A percentile compares a stretch with the other conserved stretches of the same genome.
Evolutionary conservation across 2,797 vertebrate species (phyloP).

Genomic region (Carcharodon carcharias): DNA sequence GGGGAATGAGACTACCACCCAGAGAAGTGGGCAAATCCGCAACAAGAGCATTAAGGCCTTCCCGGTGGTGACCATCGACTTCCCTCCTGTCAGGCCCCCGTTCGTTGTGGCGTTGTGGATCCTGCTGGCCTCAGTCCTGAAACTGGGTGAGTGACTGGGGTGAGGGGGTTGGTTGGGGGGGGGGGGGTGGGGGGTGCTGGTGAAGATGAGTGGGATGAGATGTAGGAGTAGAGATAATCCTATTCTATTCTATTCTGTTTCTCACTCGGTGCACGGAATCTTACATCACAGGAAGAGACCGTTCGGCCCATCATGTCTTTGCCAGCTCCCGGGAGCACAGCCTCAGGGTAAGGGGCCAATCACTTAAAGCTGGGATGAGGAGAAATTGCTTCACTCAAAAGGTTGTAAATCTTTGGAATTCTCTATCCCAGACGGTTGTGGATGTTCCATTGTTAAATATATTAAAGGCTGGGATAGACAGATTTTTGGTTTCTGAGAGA

Average conservation of each 20-base stretch:
- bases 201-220: background rate
- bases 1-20: slow-evolving; percentile 27
- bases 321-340: background rate
- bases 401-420: background rate
- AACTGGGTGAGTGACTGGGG: slow-evolving; percentile 70
- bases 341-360: background rate
- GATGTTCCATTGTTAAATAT: background rate
- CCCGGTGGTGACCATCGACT: slow-evolving; percentile 76
- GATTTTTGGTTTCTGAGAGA: background rate
- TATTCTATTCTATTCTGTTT: too few species aligned
- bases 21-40: slow-evolving; percentile 40
- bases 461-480: too few species aligned
- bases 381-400: background rate
- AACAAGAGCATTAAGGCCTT: slow-evolving; percentile 64
- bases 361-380: background rate
- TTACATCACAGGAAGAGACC: background rate
- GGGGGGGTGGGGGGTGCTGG: too few species aligned
- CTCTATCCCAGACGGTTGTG: background rate
- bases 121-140: slow-evolving; percentile 89
- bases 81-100: slow-evolving; percentile 59
- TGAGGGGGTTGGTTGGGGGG: background rate
- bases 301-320: background rate
- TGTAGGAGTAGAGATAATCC: too few species aligned
- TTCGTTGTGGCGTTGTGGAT: slow-evolving; percentile 89
- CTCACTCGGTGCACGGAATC: background rate